Conservation (phyloP, 2,888 invertebrate genomes). For the Conchocele bisecta region DNA sequence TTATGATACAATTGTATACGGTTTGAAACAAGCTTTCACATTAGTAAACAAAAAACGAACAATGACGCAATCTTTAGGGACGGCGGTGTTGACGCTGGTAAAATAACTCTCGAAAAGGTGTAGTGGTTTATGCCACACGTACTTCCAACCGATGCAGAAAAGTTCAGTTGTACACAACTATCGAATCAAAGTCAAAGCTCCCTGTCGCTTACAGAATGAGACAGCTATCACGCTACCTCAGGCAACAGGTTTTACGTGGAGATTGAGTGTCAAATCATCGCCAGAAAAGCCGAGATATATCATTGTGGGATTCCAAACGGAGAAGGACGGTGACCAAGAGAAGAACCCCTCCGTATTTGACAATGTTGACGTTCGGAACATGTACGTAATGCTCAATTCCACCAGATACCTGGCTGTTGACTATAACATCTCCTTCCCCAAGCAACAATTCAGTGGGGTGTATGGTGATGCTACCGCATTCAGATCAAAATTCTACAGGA, state of each 20-base stretch:
- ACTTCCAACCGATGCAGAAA: slow-evolving; percentile 29
- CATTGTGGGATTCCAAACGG: slow-evolving; percentile 35
- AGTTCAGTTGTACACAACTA: slow-evolving; percentile 34
- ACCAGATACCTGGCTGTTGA: slow-evolving; percentile 36
- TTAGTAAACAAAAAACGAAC: slow-evolving; percentile 5
- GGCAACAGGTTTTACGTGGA: slow-evolving; percentile 38
- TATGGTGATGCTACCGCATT: slow-evolving; percentile 26
- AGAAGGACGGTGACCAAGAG: slow-evolving; percentile 25
- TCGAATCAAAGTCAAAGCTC: slow-evolving; percentile 13
- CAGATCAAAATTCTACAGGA: slow-evolving; percentile 13
- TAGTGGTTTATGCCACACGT: slow-evolving; percentile 41
- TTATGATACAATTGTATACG: slow-evolving; percentile 20
- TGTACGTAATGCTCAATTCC: slow-evolving; percentile 39
- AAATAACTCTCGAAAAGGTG: slow-evolving; percentile 23
- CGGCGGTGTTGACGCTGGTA: background rate
- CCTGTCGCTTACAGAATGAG: slow-evolving; percentile 22
- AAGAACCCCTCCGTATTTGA: slow-evolving; percentile 2
- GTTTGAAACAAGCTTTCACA: background rate
- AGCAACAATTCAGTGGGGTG: slow-evolving; percentile 27
- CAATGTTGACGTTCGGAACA: background rate
- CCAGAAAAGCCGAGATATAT: slow-evolving; percentile 26
- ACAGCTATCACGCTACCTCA: slow-evolving; percentile 9
- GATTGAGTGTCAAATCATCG: slow-evolving; percentile 25
- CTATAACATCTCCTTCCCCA: slow-evolving; percentile 31
- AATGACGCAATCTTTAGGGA: background rate